Evolutionary conservation across 1,140 invertebrate species (phyloP).

Genomic region (Hestina assimilis): DNA sequence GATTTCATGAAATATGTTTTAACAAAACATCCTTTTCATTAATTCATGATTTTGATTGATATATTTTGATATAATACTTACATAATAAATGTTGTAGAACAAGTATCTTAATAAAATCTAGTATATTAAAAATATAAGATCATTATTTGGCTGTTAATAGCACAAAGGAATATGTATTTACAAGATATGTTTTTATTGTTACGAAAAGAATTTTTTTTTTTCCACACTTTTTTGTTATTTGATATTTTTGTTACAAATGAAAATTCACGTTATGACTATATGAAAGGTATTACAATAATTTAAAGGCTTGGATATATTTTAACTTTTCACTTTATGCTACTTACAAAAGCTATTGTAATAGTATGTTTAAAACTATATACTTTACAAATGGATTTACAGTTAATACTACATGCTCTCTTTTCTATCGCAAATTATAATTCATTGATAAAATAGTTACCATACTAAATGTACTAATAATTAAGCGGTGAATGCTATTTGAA

Average conservation of each 20-base stretch:
- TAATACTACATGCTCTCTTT: too few relatives aligned
- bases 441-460: slow-evolving; percentile 7
- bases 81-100: not conserved
- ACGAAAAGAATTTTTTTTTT: not conserved
- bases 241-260: not conserved
- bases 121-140: not conserved
- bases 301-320: too few relatives aligned
- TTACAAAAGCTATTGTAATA: too few relatives aligned
- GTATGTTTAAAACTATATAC: too few relatives aligned
- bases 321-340: too few relatives aligned
- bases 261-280: too few relatives aligned
- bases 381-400: too few relatives aligned
- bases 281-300: too few relatives aligned
- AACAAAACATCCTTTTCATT: too few relatives aligned
- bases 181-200: not conserved
- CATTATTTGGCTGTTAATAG: slow-evolving; percentile 3
- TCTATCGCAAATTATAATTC: too few relatives aligned
- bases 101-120: not conserved
- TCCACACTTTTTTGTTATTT: not conserved
- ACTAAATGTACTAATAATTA: slow-evolving; percentile 8
- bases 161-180: slow-evolving; percentile 1
- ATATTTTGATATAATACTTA: not conserved
- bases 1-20: too few relatives aligned
- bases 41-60: too few relatives aligned
- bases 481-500: slow-evolving; percentile 28